Evolutionary conservation across 2,888 invertebrate species (phyloP), one percentile per base, ranked within the genome.

Genomic region (Agonum fuliginosum): DNA sequence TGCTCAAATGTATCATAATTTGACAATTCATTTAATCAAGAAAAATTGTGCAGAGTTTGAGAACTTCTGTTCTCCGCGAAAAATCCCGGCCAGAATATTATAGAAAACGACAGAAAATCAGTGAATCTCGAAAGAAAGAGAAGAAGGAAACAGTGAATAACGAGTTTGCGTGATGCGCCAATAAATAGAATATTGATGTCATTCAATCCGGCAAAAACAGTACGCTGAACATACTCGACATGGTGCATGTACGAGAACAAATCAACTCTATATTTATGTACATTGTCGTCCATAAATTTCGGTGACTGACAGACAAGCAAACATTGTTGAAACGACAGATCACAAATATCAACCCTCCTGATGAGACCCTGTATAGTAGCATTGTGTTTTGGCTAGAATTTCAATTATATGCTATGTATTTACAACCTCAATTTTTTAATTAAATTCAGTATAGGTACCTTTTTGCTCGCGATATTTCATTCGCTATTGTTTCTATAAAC

Each of bases 161-260:
- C 43, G 43, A 43, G 22, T 22, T 69, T 5, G 69, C 8, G 69
- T 43, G 69, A 46, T 69, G 46, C 46, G 10, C 12, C 46, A 69
- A 69, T 69, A 69, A 69, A 69, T 69, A 69, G 69, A 69, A 69
- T 43, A 69, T 69, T 69, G 69, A 46, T 46, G 43, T 43, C 69
- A 43, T 69, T 22, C 69, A 69, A 69, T 69, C 69, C 27, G 27
- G 69, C 69, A 69, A 69, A 69, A 69, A 69, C 69, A 69, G 46
- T 69, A 69, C 14, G 24, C 69, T 58, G 24, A 69, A 69, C 43
- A 69, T 41, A 69, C 30, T 58, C 27, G 27, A 58, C 69, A 69
- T 22, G 43, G 58, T 22, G 22, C 54, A 54, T 20, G 20, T 54
- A 54, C 54, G 24, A 54, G 20, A 24, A 54, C 54, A 54, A 54